Conservation (phyloP, 2,888 invertebrate genomes). For the Drosophila seclusa region DNA sequence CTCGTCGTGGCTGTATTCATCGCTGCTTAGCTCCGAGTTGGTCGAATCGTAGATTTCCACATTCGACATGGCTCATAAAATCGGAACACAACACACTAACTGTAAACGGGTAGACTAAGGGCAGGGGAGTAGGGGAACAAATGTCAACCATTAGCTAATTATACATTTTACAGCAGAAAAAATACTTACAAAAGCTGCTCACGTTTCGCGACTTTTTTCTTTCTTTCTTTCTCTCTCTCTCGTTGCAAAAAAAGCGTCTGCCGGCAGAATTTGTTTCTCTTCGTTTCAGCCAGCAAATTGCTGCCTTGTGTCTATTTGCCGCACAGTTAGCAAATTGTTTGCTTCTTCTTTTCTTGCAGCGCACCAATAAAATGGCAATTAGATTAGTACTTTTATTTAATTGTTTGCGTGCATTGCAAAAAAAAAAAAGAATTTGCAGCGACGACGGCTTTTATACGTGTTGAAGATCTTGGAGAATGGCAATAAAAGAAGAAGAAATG, state of each 20-base stretch:
- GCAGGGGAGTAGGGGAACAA: not conserved
- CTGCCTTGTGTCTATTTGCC: not conserved
- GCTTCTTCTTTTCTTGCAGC: conserved; percentile 3
- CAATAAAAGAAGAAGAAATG: conserved; percentile 36
- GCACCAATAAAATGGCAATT: conserved; percentile 5
- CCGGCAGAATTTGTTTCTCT: conserved; percentile 45
- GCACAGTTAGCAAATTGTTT: not conserved
- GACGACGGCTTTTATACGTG: conserved; percentile 46
- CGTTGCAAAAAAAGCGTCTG: conserved; percentile 60
- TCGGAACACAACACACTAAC: conserved; percentile 9
- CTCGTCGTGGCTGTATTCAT: conserved; percentile 67
- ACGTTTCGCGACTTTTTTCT: conserved; percentile 40
- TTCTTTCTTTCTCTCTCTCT: conserved; percentile 33
- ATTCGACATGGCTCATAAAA: conserved; percentile 50
- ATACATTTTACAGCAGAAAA: conserved; percentile 12
- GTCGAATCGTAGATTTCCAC: conserved; percentile 70
- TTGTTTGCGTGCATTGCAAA: conserved; percentile 47
- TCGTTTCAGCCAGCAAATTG: not conserved
- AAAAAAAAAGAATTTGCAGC: conserved; percentile 23
- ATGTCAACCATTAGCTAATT: conserved; percentile 21
- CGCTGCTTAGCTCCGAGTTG: conserved; percentile 75
- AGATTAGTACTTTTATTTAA: conserved; percentile 32
- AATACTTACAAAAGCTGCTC: conserved; percentile 48
- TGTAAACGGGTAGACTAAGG: not conserved
- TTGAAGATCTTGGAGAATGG: conserved; percentile 22